These are phyloP conservation scores for Sarcophaga peregrina DNA, from an alignment of 1,140 invertebrate genomes.

Conservation along the genomic window DNA sequence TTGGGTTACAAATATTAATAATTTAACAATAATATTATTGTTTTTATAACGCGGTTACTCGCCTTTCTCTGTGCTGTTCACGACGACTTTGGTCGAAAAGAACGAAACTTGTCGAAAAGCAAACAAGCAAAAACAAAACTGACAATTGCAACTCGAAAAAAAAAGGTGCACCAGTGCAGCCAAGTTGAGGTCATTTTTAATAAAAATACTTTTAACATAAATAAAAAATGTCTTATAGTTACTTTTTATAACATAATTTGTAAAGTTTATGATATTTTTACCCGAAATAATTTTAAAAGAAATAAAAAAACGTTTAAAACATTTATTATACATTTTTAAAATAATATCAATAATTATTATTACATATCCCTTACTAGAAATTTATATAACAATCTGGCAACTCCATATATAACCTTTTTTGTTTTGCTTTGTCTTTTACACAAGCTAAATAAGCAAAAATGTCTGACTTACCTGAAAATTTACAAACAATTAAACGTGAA, in stretches of 20 bases:
- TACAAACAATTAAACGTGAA: constrained; percentile 57
- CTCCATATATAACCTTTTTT: not conserved
- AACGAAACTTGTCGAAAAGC: not conserved
- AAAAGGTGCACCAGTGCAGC: not conserved
- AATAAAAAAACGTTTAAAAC: too few species aligned
- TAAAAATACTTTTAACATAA: not conserved
- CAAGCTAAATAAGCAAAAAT: not conserved
- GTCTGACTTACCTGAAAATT: constrained; percentile 44
- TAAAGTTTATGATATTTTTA: too few species aligned
- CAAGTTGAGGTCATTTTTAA: not conserved
- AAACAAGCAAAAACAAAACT: too few species aligned
- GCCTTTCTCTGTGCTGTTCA: constrained; percentile 27
- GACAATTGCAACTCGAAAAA: not conserved
- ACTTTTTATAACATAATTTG: too few species aligned
- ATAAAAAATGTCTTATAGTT: not conserved
- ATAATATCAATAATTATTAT: too few species aligned
- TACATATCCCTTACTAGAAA: too few species aligned
- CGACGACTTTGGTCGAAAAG: constrained; percentile 19
- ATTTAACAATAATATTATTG: constrained; percentile 37
- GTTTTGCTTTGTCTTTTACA: not conserved
- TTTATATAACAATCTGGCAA: not conserved
- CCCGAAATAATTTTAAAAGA: too few species aligned
- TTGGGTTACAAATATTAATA: constrained; percentile 1
- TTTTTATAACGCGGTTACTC: constrained; percentile 35
- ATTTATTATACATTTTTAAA: too few species aligned